Evolutionary conservation across 2,888 invertebrate species (phyloP).

Genomic region (Escarpia spicata): DNA sequence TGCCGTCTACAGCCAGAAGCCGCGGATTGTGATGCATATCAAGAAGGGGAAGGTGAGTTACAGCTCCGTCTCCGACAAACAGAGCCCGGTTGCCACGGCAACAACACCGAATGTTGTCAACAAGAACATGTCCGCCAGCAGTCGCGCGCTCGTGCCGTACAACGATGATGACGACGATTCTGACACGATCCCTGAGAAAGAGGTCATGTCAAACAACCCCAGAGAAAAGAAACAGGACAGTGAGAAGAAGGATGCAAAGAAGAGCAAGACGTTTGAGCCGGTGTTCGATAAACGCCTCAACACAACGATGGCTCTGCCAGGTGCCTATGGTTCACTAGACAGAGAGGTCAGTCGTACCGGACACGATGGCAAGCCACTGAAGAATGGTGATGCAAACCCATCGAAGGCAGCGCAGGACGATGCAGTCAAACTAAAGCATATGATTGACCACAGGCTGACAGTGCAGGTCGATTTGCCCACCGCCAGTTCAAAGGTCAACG

Average conservation of each 20-base stretch:
- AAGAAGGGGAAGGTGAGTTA: constrained; percentile 58
- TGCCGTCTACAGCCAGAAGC: constrained; percentile 38
- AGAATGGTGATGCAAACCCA: not conserved
- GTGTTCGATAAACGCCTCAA: constrained; percentile 52
- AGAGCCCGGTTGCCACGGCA: not conserved
- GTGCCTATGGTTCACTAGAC: constrained; percentile 38
- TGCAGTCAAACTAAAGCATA: not conserved
- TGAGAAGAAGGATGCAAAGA: not conserved
- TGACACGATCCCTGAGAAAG: constrained; percentile 25
- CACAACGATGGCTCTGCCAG: constrained; percentile 56
- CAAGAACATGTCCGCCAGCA: not conserved
- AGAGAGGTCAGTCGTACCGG: not conserved
- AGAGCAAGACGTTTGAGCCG: constrained; percentile 27
- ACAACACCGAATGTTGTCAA: not conserved
- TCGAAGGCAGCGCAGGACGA: not conserved
- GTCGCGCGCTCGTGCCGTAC: constrained; percentile 60
- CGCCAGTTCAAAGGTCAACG: constrained; percentile 45
- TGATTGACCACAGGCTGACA: not conserved
- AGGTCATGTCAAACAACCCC: not conserved
- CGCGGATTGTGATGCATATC: constrained; percentile 61
- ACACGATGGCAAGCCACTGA: not conserved
- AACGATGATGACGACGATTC: constrained; percentile 41
- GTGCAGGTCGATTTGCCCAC: constrained; percentile 31
- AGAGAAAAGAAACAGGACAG: not conserved
- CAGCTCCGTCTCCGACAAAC: constrained; percentile 23